Evolutionary conservation across 2,888 invertebrate species (phyloP).

Genomic region (Fragum fragum): DNA sequence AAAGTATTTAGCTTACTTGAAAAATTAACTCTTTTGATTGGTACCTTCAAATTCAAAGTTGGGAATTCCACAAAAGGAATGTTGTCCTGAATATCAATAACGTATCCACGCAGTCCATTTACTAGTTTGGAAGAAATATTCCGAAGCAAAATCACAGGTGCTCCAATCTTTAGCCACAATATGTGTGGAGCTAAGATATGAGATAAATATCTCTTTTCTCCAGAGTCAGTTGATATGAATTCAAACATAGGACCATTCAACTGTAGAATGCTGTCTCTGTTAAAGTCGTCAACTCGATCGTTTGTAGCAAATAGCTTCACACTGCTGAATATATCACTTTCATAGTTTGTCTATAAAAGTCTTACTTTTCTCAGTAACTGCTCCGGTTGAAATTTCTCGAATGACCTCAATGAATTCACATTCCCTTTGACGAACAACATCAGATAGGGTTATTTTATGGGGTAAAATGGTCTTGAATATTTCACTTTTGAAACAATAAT

Average conservation of each 20-base stretch:
- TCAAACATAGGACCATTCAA: conserved; percentile 27
- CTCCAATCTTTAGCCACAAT: conserved; percentile 47
- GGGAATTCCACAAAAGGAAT: conserved; percentile 43
- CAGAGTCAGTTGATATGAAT: conserved; percentile 26
- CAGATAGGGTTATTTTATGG: conserved; percentile 20
- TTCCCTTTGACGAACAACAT: conserved; percentile 43
- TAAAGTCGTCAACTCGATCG: conserved; percentile 27
- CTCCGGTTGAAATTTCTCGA: conserved; percentile 34
- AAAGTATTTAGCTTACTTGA: conserved; percentile 33
- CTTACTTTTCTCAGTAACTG: conserved; percentile 13
- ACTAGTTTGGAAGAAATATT: conserved; percentile 52
- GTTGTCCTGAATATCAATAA: conserved; percentile 37
- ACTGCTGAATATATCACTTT: background rate
- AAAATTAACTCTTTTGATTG: conserved; percentile 35
- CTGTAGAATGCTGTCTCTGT: conserved; percentile 32
- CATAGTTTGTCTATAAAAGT: conserved; percentile 10
- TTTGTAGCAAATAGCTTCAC: conserved; percentile 35
- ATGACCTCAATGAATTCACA: conserved; percentile 20
- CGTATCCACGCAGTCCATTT: conserved; percentile 58
- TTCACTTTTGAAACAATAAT: conserved; percentile 39
- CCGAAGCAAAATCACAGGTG: conserved; percentile 55
- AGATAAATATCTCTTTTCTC: conserved; percentile 23
- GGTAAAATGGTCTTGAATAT: conserved; percentile 23
- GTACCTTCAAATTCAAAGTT: conserved; percentile 20
- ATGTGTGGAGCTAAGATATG: conserved; percentile 23